These are phyloP conservation scores for Polydrusus cervinus DNA, from an alignment of 2,888 invertebrate species.

Conservation along the genomic window DNA sequence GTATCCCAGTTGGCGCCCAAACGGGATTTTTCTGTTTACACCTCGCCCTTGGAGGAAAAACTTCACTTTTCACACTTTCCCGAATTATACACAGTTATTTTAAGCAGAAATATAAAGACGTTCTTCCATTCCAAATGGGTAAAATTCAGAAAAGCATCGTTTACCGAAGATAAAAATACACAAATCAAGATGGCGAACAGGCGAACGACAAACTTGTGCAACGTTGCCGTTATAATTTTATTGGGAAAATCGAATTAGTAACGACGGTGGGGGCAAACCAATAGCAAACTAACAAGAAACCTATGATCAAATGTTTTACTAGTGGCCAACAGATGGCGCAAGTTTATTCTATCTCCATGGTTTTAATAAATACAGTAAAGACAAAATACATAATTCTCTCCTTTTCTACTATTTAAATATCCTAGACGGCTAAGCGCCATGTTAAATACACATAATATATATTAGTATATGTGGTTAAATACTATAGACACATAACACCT, in stretches of 20 bases:
- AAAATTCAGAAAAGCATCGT: constrained; percentile 47
- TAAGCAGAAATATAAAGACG: constrained; percentile 14
- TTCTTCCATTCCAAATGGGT: constrained; percentile 47
- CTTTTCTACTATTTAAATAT: too few relatives aligned
- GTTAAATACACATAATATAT: too few relatives aligned
- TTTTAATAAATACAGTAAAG: too few relatives aligned
- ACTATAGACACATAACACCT: too few relatives aligned
- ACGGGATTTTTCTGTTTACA: constrained; percentile 10
- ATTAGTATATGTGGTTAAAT: too few relatives aligned
- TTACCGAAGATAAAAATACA: constrained; percentile 13
- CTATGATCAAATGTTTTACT: not conserved
- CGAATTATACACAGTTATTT: constrained; percentile 32
- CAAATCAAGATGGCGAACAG: constrained; percentile 48
- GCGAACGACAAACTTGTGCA: constrained; percentile 19
- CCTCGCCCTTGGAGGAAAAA: constrained; percentile 39
- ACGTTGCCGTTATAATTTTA: constrained; percentile 29
- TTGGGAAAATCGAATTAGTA: too few relatives aligned
- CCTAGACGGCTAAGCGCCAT: too few relatives aligned
- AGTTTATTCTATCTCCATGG: too few relatives aligned
- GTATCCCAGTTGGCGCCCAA: constrained; percentile 52
- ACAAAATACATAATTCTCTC: too few relatives aligned
- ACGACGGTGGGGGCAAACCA: not conserved
- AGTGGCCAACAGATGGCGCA: not conserved
- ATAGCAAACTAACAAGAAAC: not conserved
- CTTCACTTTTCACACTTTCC: constrained; percentile 35